phyloP scores from a whole-genome alignment of 2,113 vertebrate genomes.

The Notarius quadriscutis region DNA sequence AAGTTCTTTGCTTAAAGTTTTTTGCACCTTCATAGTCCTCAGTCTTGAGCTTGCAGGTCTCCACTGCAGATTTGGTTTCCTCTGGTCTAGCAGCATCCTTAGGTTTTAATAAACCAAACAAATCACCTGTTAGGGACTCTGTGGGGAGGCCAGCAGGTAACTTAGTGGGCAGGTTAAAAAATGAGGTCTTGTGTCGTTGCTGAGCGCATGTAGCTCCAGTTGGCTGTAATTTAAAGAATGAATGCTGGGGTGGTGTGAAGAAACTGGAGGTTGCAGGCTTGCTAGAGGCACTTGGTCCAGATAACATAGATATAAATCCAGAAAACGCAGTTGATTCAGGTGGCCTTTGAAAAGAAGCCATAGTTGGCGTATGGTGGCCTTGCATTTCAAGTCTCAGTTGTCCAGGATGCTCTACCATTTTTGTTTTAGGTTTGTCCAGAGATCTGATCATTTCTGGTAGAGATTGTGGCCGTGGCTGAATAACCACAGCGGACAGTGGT shows the following conservation, averaged over 20 bases:
- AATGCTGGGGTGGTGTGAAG: conserved; percentile 77
- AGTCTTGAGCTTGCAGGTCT: conserved; percentile 32
- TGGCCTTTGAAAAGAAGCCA: conserved; percentile 63
- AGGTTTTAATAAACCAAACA: conserved; percentile 84
- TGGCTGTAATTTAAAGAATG: conserved; percentile 70
- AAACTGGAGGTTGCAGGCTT: conserved; percentile 78
- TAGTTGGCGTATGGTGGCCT: conserved; percentile 32
- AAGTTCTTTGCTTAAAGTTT: conserved; percentile 21
- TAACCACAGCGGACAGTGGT: neutral
- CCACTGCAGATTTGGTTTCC: conserved; percentile 50
- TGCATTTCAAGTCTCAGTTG: conserved; percentile 41
- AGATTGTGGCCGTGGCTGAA: conserved; percentile 50
- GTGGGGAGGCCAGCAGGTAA: conserved; percentile 68
- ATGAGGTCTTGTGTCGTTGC: conserved; percentile 79
- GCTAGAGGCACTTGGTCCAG: conserved; percentile 70
- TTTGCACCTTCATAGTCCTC: conserved; percentile 23
- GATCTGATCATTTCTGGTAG: conserved; percentile 26
- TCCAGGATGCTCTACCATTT: conserved; percentile 21
- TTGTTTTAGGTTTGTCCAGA: conserved; percentile 45
- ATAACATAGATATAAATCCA: conserved; percentile 91
- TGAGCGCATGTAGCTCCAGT: conserved; percentile 59
- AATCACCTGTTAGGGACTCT: conserved; percentile 77
- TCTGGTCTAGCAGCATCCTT: conserved; percentile 64
- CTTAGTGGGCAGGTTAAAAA: conserved; percentile 79
- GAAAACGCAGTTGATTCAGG: conserved; percentile 82